Evolutionary conservation across 2,113 vertebrate genomes (phyloP).

Genomic region (Alethe diademata): DNA sequence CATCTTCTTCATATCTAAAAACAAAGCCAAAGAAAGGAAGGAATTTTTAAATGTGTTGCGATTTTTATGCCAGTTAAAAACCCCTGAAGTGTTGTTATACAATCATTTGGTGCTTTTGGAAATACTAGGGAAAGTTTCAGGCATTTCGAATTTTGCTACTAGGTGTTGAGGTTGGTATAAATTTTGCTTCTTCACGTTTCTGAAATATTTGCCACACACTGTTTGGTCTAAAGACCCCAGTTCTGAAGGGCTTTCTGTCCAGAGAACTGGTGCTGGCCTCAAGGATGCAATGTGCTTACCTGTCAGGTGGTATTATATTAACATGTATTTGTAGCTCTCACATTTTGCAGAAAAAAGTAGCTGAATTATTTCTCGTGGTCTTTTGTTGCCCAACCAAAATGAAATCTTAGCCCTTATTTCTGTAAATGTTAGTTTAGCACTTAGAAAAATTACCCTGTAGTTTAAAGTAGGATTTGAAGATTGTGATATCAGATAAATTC

Average conservation of each 20-base stretch:
- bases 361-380: neutral
- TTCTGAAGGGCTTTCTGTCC: neutral
- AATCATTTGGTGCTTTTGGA: neutral
- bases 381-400: neutral
- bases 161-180: neutral
- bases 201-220: neutral
- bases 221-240: neutral
- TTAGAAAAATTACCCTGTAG: neutral
- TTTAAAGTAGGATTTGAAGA: neutral
- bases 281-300: neutral
- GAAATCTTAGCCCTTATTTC: neutral
- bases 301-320: neutral
- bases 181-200: neutral
- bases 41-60: neutral
- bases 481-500: neutral
- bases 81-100: rapidly evolving
- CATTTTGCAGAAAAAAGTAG: neutral
- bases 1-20: neutral
- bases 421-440: neutral
- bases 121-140: neutral
- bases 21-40: rapidly evolving
- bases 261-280: neutral
- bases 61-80: neutral
- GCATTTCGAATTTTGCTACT: neutral
- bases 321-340: neutral